Evolutionary conservation across 2,797 vertebrate species (phyloP).

Genomic region (Peromyscus eremicus): DNA sequence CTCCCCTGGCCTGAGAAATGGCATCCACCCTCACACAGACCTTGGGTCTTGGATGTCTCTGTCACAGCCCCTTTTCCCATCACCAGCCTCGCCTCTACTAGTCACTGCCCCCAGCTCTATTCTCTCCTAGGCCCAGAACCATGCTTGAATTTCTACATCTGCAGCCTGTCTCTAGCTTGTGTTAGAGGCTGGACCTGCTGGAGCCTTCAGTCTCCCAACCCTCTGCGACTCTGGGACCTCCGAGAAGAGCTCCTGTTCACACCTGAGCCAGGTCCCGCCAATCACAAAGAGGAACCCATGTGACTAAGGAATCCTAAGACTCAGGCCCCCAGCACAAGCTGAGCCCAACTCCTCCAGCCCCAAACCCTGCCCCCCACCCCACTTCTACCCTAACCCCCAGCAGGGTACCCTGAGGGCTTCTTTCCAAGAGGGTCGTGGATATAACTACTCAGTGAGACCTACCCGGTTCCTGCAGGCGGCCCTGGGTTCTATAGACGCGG

Average conservation of each 20-base stretch:
- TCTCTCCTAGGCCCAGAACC: background rate
- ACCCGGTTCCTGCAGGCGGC: background rate
- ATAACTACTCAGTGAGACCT: background rate
- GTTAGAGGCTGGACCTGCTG: background rate
- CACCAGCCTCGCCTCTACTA: fast-evolving
- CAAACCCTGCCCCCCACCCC: background rate
- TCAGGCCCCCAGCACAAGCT: background rate
- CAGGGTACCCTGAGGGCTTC: too few relatives aligned
- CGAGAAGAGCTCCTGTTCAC: background rate
- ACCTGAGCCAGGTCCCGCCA: background rate
- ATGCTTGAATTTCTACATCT: background rate
- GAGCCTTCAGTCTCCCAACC: background rate
- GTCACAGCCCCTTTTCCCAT: background rate
- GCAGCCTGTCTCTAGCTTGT: background rate
- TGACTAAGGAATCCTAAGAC: background rate
- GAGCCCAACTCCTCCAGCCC: background rate
- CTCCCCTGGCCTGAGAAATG: background rate
- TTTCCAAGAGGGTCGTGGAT: background rate
- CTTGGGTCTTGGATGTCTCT: background rate
- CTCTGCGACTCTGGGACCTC: background rate
- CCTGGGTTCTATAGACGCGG: background rate
- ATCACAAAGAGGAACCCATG: background rate
- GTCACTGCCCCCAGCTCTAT: background rate
- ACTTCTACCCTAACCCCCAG: background rate
- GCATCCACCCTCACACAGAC: background rate